Evolutionary conservation across 2,888 invertebrate species (phyloP), one percentile per base, ranked within the genome.

Genomic region (Caenorhabditis panamensis): DNA sequence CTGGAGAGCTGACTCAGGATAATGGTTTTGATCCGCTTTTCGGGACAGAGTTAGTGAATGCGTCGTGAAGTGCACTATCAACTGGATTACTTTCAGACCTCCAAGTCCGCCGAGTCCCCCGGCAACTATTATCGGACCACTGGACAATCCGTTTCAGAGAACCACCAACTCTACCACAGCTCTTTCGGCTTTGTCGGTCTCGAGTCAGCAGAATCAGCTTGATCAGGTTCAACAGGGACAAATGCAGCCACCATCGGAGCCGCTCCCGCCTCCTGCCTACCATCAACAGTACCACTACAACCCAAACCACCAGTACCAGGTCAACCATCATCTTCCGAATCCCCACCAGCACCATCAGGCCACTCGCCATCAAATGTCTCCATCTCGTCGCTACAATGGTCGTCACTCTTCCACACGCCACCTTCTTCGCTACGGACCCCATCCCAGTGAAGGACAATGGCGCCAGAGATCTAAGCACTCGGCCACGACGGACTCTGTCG

Each of bases 91-190:
- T 64, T 73, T 31, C 56, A 73, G 72, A 31, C 63, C 58, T 6
- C 72, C 72, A 3, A 44, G 2, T 8, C 36, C 47, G 9, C 61
- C 61, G 24, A 61, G 59, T n/a, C 59, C 59, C 9, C 59, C 58
- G 8, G 51, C 69, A 44, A 36, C 63, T 5, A 13, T 41, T 13
- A 41, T 41, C 13, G 54, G 56, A 18, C 72, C 54, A 26, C 31
- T 53, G 0, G 67, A 67, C 16, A 79, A 79, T 53, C 79, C 72
- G 24, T 72, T 72, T 36, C 18, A 59, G 6, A 67, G 76, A 9
- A n/a, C 41, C 49, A 20, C 24, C n/a, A 9, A 9, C n/a, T 22
- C 2, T 9, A 20, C 8, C 16, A 13, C 28, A 18, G 24, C 47
- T 13, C 16, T 4, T 20, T 16, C 24, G 11, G 13, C 16, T 16